Conservation (phyloP, 2,888 invertebrate genomes). For the Strigamia crassipes region DNA sequence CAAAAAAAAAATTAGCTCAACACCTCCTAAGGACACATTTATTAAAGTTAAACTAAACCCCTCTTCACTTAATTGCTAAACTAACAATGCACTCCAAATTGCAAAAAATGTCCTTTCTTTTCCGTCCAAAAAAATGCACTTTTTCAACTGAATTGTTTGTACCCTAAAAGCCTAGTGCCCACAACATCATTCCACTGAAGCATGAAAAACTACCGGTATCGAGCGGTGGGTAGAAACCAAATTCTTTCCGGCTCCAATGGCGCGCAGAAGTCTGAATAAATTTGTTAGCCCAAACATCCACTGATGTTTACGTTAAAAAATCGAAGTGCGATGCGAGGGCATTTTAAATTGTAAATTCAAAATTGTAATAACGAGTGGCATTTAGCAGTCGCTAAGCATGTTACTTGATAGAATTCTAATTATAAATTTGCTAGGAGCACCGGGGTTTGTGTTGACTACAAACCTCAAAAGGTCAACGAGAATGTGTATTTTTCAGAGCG, state of each 20-base stretch:
- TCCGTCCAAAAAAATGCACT: neutral
- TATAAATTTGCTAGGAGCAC: neutral
- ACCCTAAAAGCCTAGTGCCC: no score
- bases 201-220: no score
- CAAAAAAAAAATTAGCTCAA: neutral
- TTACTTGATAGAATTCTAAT: neutral
- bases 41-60: neutral
- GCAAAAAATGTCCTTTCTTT: neutral
- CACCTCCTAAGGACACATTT: neutral
- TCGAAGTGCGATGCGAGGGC: no score
- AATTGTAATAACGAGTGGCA: neutral
- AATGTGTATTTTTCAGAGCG: neutral
- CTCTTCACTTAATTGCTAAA: neutral
- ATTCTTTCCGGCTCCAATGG: no score
- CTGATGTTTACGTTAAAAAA: no score
- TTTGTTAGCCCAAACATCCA: no score
- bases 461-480: neutral
- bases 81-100: neutral
- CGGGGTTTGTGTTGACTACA: neutral
- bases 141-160: no score
- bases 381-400: neutral
- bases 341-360: no score
- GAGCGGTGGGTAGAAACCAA: no score
- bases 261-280: no score
- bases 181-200: no score